phyloP scores from a whole-genome alignment of 2,113 vertebrate genomes.

The Dendrocopos noguchii region DNA sequence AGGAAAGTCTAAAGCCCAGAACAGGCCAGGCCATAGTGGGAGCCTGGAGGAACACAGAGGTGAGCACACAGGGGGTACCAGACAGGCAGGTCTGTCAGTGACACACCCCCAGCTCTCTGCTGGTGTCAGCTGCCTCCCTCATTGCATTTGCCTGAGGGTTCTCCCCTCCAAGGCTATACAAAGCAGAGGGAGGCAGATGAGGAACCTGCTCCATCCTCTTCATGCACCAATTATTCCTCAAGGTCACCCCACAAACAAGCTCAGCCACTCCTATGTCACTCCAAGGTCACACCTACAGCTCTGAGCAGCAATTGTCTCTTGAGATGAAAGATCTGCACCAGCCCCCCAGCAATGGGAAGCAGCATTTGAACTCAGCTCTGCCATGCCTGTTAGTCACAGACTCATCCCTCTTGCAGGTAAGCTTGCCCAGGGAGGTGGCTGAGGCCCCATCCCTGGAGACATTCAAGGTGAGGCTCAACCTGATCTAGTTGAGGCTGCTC shows the following conservation, averaged over 20 bases:
- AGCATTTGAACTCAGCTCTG: background rate
- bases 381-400: background rate
- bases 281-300: background rate
- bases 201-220: fast-evolving
- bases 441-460: too few relatives aligned
- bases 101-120: background rate
- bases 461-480: too few relatives aligned
- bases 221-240: background rate
- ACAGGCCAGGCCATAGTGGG: background rate
- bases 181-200: background rate
- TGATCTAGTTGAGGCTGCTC: too few relatives aligned
- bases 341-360: background rate
- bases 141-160: background rate
- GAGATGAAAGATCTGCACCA: background rate
- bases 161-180: background rate
- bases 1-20: background rate
- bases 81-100: background rate
- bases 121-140: background rate
- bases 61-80: background rate
- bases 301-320: background rate
- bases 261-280: background rate
- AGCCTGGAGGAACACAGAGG: background rate
- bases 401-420: background rate
- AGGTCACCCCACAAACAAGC: background rate
- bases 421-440: too few relatives aligned